These are phyloP conservation scores for Cheilinus undulatus DNA, from an alignment of 2,113 vertebrate species.

Conservation along the genomic window DNA sequence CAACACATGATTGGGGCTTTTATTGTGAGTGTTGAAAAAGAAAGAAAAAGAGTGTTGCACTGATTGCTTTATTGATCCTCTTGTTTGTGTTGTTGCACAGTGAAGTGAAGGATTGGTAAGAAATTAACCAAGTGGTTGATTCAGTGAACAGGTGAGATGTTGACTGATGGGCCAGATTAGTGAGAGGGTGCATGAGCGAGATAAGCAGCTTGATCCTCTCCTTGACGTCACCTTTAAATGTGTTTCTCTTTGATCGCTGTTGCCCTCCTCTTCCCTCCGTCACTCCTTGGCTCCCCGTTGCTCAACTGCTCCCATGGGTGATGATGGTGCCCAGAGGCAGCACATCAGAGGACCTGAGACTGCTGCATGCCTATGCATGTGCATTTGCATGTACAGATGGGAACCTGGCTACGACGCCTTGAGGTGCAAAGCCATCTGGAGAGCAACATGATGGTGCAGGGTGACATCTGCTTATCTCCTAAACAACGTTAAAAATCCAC, in stretches of 20 bases:
- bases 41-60: conserved; percentile 21
- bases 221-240: conserved; percentile 63
- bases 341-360: conserved; percentile 69
- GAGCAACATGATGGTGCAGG: conserved; percentile 44
- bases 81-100: conserved; percentile 44
- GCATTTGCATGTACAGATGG: conserved; percentile 31
- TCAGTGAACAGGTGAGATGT: conserved; percentile 29
- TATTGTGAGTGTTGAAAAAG: too few relatives aligned
- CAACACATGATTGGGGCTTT: conserved; percentile 44
- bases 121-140: conserved; percentile 49
- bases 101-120: conserved; percentile 43
- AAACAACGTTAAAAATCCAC: conserved; percentile 75
- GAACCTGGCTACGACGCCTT: conserved; percentile 51
- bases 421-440: conserved; percentile 77
- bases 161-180: conserved; percentile 57
- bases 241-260: conserved; percentile 71
- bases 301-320: conserved; percentile 68
- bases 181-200: conserved; percentile 51
- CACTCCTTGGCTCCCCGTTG: conserved; percentile 63
- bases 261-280: conserved; percentile 40
- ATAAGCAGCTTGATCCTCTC: conserved; percentile 71
- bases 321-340: conserved; percentile 56
- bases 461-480: conserved; percentile 61
- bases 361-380: conserved; percentile 10
- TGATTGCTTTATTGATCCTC: conserved; percentile 57